A percentile compares a stretch with the other conserved stretches of the same genome.
These are phyloP conservation scores for Petrocephalus microphthalmus DNA, from an alignment of 2,113 vertebrate species.

Conservation along the genomic window DNA sequence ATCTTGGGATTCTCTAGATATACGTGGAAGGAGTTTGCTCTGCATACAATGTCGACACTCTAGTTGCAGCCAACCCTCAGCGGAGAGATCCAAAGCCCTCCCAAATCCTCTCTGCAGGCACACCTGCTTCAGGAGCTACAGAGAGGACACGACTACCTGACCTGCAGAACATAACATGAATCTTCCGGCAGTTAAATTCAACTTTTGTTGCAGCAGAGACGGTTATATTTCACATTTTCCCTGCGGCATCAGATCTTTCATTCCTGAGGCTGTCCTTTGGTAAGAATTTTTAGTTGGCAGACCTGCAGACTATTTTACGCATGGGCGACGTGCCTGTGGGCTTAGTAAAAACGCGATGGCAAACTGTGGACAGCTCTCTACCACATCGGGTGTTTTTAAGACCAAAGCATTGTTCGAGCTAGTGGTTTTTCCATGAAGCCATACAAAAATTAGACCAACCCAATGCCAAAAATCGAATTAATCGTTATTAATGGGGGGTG, in stretches of 20 bases:
- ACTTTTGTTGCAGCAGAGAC: neutral
- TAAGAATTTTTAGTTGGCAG: neutral
- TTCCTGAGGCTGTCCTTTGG: neutral
- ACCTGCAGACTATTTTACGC: neutral
- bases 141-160: neutral
- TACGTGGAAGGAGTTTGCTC: neutral
- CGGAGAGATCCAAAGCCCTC: neutral
- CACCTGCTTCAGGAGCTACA: no score
- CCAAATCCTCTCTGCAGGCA: no score
- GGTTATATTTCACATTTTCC: conserved; percentile 10
- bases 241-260: neutral
- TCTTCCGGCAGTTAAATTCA: neutral
- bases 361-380: neutral
- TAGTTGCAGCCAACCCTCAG: neutral
- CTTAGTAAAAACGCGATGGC: neutral
- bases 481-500: neutral
- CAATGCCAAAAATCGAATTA: conserved; percentile 44
- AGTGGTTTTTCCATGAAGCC: conserved; percentile 23
- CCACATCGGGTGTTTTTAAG: conserved; percentile 17
- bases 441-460: conserved; percentile 37
- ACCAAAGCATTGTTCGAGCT: conserved; percentile 17
- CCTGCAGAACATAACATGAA: conserved; percentile 10
- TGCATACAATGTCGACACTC: neutral
- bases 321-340: neutral
- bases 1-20: neutral